Evolutionary conservation across 2,888 invertebrate species (phyloP), one percentile per base, ranked within the genome.

Genomic region (Apeira syringaria): DNA sequence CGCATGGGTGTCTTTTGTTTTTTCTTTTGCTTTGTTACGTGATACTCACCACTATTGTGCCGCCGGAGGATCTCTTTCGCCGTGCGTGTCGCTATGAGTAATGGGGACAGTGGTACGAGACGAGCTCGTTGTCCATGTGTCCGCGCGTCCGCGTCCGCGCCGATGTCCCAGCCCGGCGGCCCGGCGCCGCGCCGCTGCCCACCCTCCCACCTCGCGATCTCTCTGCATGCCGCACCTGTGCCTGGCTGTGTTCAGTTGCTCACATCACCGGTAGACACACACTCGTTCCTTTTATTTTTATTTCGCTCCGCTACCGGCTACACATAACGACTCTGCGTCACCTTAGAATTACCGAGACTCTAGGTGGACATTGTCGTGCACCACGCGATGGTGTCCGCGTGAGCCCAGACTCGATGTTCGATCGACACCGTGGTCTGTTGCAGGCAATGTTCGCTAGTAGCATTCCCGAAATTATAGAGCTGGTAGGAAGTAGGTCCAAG

Each of bases 361-460:
- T 72, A 69, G 80, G 85, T 80, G 86, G 84, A 85, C 87, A 80
- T 87, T 87, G 87, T 85, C 88, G 87, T 85, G 88, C 87, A 87
- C 80, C 85, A 82, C 86, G 76, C 84, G 83, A 82, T 82, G 86
- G 87, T 84, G 85, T 80, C 73, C 80, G 80, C 76, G 78, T 69
- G 72, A 74, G 60, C 66, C 56, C 62, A 59, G 69, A 69, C 74
- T 74, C 72, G 67, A 69, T 74, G 66, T 76, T 70, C 84, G 81
- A 85, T 74, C 84, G 83, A 80, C 89, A 83, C 89, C 88, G 81
- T 88, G 89, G 89, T 92, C 93, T 92, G 93, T 94, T 95, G 91
- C 95, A 98, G 98, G 99, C 98, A 93, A 98, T 99, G 95, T 99
- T 99, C 96, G 98, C 99, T 93, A 98, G 98, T 95, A 98, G 98